Percentiles rank a stretch among this genome's conserved stretches.
Evolutionary conservation across 2,797 vertebrate species (phyloP).

Genomic region (Cephalopachus bancanus): DNA sequence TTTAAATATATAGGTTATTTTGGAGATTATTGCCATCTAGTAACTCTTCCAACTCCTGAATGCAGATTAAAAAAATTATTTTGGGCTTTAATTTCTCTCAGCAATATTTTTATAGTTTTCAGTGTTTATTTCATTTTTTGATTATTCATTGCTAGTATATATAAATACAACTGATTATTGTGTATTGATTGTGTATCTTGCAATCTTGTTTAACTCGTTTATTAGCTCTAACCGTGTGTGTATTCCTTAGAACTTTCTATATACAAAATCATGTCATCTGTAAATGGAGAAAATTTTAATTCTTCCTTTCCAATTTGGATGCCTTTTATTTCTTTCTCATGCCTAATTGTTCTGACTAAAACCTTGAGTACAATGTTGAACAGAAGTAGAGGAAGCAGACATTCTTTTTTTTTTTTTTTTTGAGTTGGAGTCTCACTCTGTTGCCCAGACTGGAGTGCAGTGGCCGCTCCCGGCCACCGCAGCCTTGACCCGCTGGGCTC

Average conservation of each 20-base stretch:
- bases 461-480: too few relatives aligned
- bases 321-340: constrained; percentile 16
- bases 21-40: neutral
- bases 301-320: neutral
- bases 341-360: neutral
- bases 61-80: neutral
- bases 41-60: neutral
- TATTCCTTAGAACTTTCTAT: constrained; percentile 28
- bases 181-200: neutral
- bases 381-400: neutral
- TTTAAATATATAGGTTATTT: neutral
- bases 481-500: too few relatives aligned
- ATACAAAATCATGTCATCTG: neutral
- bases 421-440: too few relatives aligned
- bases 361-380: neutral
- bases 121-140: neutral
- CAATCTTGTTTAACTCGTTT: neutral
- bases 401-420: too few relatives aligned
- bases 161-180: neutral
- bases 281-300: neutral
- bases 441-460: too few relatives aligned
- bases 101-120: neutral
- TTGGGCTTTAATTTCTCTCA: constrained; percentile 5
- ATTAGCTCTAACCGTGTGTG: neutral
- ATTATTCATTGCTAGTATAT: neutral